Evolutionary conservation across 2,113 vertebrate species (phyloP).

Genomic region (Bujurquina vittata): DNA sequence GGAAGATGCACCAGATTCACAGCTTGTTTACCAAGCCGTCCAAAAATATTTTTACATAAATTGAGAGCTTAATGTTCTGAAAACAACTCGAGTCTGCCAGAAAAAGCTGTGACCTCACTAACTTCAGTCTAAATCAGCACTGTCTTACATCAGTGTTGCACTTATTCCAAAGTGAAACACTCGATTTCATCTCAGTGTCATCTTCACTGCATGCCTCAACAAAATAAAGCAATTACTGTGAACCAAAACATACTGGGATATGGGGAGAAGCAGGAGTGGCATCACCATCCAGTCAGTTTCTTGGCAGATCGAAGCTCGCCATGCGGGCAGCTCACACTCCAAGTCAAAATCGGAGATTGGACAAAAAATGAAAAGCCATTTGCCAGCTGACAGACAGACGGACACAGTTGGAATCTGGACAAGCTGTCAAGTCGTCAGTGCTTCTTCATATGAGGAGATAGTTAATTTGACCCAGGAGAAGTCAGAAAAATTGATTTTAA

Average conservation of each 20-base stretch:
- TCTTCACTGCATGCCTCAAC: conserved; percentile 29
- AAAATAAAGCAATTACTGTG: conserved; percentile 60
- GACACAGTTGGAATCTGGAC: conserved; percentile 55
- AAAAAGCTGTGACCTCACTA: conserved; percentile 17
- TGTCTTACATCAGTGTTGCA: conserved; percentile 43
- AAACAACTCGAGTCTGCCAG: conserved; percentile 33
- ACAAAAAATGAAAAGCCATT: conserved; percentile 29
- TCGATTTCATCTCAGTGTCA: conserved; percentile 32
- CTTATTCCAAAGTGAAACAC: conserved; percentile 15
- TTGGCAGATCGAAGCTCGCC: conserved; percentile 46
- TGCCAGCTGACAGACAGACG: conserved; percentile 52
- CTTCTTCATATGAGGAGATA: conserved; percentile 59
- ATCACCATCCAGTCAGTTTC: conserved; percentile 27
- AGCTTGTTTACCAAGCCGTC: conserved; percentile 28
- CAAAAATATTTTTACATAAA: conserved; percentile 42
- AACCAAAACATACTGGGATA: conserved; percentile 40
- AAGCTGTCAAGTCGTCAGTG: conserved; percentile 56
- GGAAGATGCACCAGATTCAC: not conserved
- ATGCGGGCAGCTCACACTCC: conserved; percentile 38
- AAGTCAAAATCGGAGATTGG: conserved; percentile 45
- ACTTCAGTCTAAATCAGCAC: not conserved
- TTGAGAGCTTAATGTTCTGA: conserved; percentile 22
- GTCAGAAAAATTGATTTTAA: conserved; percentile 72
- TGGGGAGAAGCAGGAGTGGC: conserved; percentile 1
- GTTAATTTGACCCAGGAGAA: conserved; percentile 73